Base-by-base conservation (phyloP, 1,140 invertebrate species). In the Megalopta genalis region DNA sequence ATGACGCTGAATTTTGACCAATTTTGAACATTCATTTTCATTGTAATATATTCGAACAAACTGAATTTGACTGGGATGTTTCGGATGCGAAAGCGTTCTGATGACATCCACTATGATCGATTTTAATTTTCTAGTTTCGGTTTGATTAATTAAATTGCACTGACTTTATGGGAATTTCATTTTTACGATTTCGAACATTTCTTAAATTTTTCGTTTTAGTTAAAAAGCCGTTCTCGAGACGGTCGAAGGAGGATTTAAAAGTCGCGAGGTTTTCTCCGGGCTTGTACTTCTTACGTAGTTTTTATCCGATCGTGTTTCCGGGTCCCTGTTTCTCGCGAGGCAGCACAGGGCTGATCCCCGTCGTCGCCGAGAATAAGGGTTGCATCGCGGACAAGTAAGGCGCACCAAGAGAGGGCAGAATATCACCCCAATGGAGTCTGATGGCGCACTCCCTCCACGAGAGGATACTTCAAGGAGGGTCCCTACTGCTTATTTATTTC, bases 401-500 rank as follows among this genome's bases (percentile, higher is more conserved):
- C 90, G 87, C 62, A 84, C 81, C 73, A 67, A 81, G 84, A 84
- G 87, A 86, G 85, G 84, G 84, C 80, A 76, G 86, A 81, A 82
- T 81, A 80, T 69, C 83, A 80, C 84, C 85, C 87, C 75, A 86
- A 85, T 60, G 57, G 70, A 70, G 66, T 81, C 80, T 64, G 80
- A 54, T 78, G 73, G 60, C 69, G 46, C 57, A 73, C 74, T 80
- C 85, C 84, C 85, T 86, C 67, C 82, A 71, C n/a, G 74, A 77
- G 81, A 87, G 82, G 81, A 83, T 82, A 81, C 85, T 87, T 82
- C 83, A 75, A 82, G 84, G 86, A 88, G 87, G 87, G 87, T 90
- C 86, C 78, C 75, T 84, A 88, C 89, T 89, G 86, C 91, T 93
- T 92, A 93, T 92, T 93, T 92, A 93, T 93, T 92, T 92, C 91